phyloP scores from a whole-genome alignment of 2,888 invertebrate species.

The Falcaria lacertinaria region DNA sequence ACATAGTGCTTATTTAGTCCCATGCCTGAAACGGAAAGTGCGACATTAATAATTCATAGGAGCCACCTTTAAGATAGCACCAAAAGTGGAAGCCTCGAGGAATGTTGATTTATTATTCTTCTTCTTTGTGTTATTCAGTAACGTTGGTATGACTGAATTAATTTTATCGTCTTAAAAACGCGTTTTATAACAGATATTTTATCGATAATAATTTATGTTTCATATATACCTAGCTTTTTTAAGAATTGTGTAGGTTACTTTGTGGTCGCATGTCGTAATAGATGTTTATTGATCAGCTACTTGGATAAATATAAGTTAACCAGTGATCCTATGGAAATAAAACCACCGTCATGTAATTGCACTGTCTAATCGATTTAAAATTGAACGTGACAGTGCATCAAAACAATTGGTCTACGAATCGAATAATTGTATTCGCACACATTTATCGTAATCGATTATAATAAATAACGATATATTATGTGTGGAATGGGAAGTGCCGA shows the following conservation, averaged over 20 bases:
- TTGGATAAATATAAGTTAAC: too few relatives aligned
- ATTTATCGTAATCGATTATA: not conserved
- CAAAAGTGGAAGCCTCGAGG: not conserved
- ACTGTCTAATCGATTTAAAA: too few relatives aligned
- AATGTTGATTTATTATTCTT: conserved; percentile 4
- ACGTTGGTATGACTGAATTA: conserved; percentile 1
- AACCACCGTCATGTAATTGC: too few relatives aligned
- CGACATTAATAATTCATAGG: conserved; percentile 2
- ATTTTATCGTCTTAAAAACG: conserved; percentile 1
- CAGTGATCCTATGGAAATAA: too few relatives aligned
- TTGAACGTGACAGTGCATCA: too few relatives aligned
- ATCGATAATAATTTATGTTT: not conserved
- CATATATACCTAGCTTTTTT: not conserved
- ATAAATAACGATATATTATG: not conserved
- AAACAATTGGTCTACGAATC: not conserved
- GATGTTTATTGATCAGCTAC: not conserved
- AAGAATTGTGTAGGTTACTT: not conserved
- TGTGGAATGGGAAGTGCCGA: not conserved
- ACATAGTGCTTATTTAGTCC: conserved; percentile 1
- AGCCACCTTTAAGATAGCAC: not conserved
- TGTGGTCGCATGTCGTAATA: not conserved
- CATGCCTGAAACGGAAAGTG: conserved; percentile 2
- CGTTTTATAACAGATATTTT: not conserved
- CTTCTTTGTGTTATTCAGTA: not conserved
- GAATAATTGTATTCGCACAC: not conserved